phyloP scores from a whole-genome alignment of 23 tunicate species.

The Phallusia fumigata region DNA sequence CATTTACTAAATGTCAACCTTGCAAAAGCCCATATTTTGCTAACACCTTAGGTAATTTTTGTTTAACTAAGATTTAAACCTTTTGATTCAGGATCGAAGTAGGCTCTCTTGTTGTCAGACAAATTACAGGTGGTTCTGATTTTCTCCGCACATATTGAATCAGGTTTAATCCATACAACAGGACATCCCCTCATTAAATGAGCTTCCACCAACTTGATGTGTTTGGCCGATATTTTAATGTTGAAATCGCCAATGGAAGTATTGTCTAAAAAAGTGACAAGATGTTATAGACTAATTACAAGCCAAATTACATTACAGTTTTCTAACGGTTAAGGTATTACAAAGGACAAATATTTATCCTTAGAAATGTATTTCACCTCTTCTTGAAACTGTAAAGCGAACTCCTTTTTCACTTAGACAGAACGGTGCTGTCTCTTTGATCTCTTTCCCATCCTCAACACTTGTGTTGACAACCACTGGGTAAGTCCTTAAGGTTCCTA shows the following conservation, averaged over 20 bases:
- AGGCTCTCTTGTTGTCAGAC: constrained; percentile 25
- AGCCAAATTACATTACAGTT: too few species aligned
- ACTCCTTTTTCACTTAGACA: not conserved
- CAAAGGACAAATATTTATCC: too few species aligned
- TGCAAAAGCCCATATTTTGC: not conserved
- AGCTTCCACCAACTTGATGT: constrained; percentile 36
- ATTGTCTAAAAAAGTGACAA: not conserved
- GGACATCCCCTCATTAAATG: constrained; percentile 55
- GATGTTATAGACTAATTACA: too few species aligned
- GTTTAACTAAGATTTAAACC: constrained; percentile 16
- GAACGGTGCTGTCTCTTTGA: not conserved
- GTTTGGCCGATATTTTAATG: constrained; percentile 45
- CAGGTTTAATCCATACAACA: constrained; percentile 69
- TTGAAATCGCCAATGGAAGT: not conserved
- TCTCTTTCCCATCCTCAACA: not conserved
- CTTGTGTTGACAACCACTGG: not conserved
- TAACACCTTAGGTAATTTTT: not conserved
- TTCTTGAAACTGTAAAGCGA: not conserved
- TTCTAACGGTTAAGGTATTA: too few species aligned
- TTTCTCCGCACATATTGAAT: constrained; percentile 34
- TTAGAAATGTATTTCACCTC: not conserved
- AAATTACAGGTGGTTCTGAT: constrained; percentile 30
- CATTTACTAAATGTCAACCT: not conserved
- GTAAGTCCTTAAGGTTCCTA: not conserved
- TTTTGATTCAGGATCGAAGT: constrained; percentile 51